phyloP scores from a whole-genome alignment of 2,888 invertebrate genomes.

The Syrphus vitripennis region DNA sequence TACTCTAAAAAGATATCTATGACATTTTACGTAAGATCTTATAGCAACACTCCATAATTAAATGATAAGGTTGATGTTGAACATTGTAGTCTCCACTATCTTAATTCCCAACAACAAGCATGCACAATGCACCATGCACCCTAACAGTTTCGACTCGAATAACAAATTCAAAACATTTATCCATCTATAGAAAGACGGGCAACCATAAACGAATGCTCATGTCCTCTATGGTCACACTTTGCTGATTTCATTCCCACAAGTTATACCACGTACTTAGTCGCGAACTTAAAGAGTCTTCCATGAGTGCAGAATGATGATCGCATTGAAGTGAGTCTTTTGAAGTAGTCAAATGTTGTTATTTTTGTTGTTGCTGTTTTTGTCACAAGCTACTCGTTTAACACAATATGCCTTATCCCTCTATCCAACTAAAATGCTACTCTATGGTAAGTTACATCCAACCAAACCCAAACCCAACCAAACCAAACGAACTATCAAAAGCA shows the following conservation, averaged over 20 bases:
- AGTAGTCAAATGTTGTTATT: conserved; percentile 4
- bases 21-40: conserved; percentile 10
- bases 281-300: not conserved
- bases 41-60: conserved; percentile 34
- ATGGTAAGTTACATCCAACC: not conserved
- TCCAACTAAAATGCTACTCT: not conserved
- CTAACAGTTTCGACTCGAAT: conserved; percentile 38
- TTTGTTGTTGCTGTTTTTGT: conserved; percentile 17
- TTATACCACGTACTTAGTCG: not conserved
- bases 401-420: not conserved
- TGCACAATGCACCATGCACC: conserved; percentile 2
- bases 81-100: conserved; percentile 24
- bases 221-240: conserved; percentile 68
- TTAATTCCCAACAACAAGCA: not conserved
- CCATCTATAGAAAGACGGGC: conserved; percentile 63
- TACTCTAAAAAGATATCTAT: conserved; percentile 4
- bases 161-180: conserved; percentile 52
- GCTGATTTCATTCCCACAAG: conserved; percentile 67
- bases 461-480: not conserved
- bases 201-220: conserved; percentile 70
- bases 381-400: conserved; percentile 41
- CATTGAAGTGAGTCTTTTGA: conserved; percentile 35
- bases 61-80: conserved; percentile 50
- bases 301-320: conserved; percentile 25
- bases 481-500: conserved; percentile 41